These are phyloP conservation scores for Azemiops feae DNA, from an alignment of 2,113 vertebrate genomes.

Conservation along the genomic window DNA sequence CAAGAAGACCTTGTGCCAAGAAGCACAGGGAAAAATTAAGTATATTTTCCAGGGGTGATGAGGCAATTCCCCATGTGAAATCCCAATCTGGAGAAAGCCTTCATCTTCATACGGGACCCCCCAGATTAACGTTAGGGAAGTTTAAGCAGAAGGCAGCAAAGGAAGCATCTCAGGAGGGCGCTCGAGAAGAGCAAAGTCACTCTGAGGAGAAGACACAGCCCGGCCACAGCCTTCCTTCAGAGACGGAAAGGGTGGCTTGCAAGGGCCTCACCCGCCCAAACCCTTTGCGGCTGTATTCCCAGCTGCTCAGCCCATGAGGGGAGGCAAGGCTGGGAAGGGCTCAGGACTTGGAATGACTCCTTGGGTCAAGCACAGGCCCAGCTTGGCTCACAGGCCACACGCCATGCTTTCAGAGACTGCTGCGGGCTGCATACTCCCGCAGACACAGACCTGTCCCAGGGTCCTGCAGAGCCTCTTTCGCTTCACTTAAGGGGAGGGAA, in stretches of 20 bases:
- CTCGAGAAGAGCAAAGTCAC: background rate
- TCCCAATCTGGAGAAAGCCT: background rate
- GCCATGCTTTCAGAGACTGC: background rate
- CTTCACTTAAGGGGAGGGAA: background rate
- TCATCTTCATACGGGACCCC: background rate
- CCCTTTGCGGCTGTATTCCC: background rate
- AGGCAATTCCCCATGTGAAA: background rate
- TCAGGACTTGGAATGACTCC: background rate
- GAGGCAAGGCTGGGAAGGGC: background rate
- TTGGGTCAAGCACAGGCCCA: background rate
- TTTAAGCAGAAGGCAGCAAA: too few species aligned
- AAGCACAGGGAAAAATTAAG: background rate
- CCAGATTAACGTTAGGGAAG: background rate
- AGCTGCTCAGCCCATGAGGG: background rate
- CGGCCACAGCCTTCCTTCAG: background rate
- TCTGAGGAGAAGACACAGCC: background rate
- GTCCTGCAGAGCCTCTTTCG: background rate
- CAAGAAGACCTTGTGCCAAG: background rate
- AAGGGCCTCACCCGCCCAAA: background rate
- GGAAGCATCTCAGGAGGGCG: background rate
- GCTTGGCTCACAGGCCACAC: background rate
- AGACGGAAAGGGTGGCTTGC: background rate
- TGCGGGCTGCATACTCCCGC: fast-evolving
- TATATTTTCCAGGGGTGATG: background rate
- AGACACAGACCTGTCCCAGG: background rate